Percentiles rank a stretch among this genome's conserved stretches.
Evolutionary conservation across 2,113 vertebrate genomes (phyloP).

Genomic region (Nycticebus coucang): DNA sequence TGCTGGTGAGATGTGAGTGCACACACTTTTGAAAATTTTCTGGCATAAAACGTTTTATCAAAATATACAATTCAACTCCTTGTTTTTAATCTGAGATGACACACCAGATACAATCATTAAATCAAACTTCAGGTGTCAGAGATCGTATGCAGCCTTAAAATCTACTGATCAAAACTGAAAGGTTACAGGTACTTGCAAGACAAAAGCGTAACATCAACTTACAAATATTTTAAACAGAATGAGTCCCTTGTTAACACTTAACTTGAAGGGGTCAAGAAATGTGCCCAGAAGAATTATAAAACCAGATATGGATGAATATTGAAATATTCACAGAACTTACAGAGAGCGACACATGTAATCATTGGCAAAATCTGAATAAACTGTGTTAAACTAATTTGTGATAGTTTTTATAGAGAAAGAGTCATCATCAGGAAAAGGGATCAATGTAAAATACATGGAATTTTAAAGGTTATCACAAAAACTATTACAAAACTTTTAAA

Average conservation of each 20-base stretch:
- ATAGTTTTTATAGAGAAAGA: neutral
- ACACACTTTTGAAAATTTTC: neutral
- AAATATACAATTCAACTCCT: neutral
- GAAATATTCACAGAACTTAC: neutral
- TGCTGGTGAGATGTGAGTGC: neutral
- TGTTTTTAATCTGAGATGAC: neutral
- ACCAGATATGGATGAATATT: neutral
- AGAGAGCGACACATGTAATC: neutral
- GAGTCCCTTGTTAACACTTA: neutral
- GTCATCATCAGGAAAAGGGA: neutral
- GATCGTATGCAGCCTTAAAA: neutral
- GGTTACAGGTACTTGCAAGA: neutral
- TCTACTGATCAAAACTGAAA: neutral
- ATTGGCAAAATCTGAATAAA: neutral
- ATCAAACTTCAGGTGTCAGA: neutral
- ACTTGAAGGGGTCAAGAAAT: neutral
- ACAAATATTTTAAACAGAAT: neutral
- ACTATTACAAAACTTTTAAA: neutral
- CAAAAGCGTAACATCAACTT: neutral
- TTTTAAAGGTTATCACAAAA: neutral
- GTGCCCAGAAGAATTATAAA: neutral
- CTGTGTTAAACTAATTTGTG: neutral
- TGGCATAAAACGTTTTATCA: neutral
- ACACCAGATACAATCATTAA: neutral
- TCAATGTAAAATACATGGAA: neutral